A percentile compares a stretch with the other conserved stretches of the same genome.
Conservation (phyloP, 2,797 vertebrate species). For the Masticophis lateralis region DNA sequence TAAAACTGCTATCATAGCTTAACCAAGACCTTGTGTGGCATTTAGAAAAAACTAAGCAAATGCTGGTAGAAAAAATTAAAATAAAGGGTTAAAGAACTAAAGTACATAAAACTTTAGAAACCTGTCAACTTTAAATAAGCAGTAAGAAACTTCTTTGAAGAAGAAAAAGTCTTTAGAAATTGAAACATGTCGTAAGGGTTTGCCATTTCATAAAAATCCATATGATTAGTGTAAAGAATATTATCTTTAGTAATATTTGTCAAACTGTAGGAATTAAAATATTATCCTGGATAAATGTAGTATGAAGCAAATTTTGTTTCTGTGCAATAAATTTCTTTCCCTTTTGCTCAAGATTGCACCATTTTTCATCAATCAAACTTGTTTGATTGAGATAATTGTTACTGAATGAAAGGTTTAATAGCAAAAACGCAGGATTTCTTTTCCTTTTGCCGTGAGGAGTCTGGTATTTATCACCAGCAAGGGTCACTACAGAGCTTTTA, state of each 20-base stretch:
- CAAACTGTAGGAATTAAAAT: slow-evolving; percentile 37
- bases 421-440: slow-evolving; percentile 61
- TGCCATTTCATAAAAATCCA: not conserved
- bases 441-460: slow-evolving; percentile 60
- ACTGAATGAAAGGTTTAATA: slow-evolving; percentile 65
- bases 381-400: slow-evolving; percentile 59
- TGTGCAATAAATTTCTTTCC: slow-evolving; percentile 35
- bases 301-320: slow-evolving; percentile 42
- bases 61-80: not conserved
- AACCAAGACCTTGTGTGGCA: slow-evolving; percentile 19
- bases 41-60: not conserved
- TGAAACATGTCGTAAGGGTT: not conserved
- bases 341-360: slow-evolving; percentile 37
- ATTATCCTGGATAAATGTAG: slow-evolving; percentile 24
- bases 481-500: slow-evolving; percentile 75
- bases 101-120: not conserved
- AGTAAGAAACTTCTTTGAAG: not conserved
- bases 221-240: slow-evolving; percentile 23
- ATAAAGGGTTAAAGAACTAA: not conserved
- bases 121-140: not conserved
- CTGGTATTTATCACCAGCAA: slow-evolving; percentile 76
- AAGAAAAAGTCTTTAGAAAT: not conserved
- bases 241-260: slow-evolving; percentile 57
- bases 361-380: slow-evolving; percentile 46
- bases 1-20: slow-evolving; percentile 35